A percentile compares a stretch with the other conserved stretches of the same genome.
phyloP scores from a whole-genome alignment of 2,113 vertebrate species.

The Ciconia boyciana region DNA sequence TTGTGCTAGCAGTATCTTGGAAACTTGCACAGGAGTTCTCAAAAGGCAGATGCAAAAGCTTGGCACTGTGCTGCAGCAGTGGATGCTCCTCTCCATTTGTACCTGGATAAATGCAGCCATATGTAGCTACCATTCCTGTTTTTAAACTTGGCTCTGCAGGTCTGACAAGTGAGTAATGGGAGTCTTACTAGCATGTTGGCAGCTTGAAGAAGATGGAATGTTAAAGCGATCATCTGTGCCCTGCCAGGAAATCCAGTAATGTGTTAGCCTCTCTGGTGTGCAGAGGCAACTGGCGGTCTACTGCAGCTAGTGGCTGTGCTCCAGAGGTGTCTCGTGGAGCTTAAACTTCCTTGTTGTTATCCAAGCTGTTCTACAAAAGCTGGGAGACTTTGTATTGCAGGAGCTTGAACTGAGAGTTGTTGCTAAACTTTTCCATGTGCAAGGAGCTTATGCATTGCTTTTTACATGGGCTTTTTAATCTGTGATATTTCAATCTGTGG shows the following conservation, averaged over 20 bases:
- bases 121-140: neutral
- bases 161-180: neutral
- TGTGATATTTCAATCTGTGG: neutral
- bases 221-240: neutral
- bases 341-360: neutral
- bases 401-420: neutral
- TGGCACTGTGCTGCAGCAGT: neutral
- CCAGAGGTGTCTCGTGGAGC: neutral
- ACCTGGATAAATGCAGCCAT: accelerated
- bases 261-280: neutral
- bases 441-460: neutral
- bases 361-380: neutral
- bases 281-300: neutral
- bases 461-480: neutral
- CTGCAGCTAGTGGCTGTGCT: neutral
- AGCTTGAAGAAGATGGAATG: neutral
- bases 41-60: neutral
- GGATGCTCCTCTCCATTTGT: accelerated
- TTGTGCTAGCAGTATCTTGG: accelerated
- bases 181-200: accelerated
- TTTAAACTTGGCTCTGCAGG: neutral
- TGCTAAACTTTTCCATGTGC: neutral
- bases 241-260: neutral
- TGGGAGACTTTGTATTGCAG: neutral
- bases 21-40: neutral